Evolutionary conservation across 2,797 vertebrate species (phyloP).

Genomic region (Eremophila alpestris): DNA sequence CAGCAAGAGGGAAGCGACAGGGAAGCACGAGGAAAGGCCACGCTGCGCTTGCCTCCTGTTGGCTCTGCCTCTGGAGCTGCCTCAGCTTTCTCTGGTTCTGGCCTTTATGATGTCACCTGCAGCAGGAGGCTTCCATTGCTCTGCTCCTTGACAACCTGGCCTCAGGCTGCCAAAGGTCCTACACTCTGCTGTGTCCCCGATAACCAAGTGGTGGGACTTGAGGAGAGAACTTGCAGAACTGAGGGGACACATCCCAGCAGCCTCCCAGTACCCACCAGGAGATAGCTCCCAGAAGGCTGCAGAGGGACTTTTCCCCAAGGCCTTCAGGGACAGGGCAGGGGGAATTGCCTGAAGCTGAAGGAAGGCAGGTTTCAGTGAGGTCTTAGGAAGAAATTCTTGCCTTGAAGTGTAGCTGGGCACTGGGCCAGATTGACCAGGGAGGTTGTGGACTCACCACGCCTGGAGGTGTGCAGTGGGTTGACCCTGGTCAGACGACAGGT

Average conservation of each 20-base stretch:
- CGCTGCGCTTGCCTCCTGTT: not conserved
- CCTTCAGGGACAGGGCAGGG: not conserved
- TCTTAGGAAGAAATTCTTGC: not conserved
- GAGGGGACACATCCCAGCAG: not conserved
- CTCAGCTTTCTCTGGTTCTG: not conserved
- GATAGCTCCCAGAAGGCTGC: not conserved
- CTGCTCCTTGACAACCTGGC: not conserved
- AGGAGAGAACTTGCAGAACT: not conserved
- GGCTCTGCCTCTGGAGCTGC: not conserved
- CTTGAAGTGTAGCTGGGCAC: not conserved
- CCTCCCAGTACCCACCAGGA: not conserved
- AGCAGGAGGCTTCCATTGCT: not conserved
- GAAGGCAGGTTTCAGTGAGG: not conserved
- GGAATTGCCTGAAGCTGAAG: not conserved
- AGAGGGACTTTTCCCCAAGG: not conserved
- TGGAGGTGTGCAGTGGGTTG: not conserved
- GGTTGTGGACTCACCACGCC: too few species aligned
- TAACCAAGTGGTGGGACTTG: not conserved
- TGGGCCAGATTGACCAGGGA: not conserved
- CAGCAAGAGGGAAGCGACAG: not conserved
- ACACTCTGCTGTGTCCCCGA: not conserved
- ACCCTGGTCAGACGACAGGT: fast-evolving
- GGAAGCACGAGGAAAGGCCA: not conserved
- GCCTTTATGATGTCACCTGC: not conserved
- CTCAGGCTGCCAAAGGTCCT: not conserved